Base-by-base conservation (phyloP, 2,113 vertebrate genomes). In the Balaeniceps rex region DNA sequence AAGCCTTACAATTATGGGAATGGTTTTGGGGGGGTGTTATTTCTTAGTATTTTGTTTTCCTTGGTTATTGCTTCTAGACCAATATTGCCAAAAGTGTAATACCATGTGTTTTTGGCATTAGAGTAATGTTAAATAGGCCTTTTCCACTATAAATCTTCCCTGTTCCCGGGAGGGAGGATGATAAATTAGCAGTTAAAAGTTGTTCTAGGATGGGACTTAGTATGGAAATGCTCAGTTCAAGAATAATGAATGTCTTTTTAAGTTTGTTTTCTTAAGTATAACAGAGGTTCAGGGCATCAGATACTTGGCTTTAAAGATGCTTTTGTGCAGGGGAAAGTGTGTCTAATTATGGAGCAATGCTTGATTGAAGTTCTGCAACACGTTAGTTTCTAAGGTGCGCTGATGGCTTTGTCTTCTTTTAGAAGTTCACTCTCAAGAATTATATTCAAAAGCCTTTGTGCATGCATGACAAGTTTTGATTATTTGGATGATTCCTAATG, bases 171-270 rank as follows among this genome's bases (percentile, higher is more conserved):
- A 96, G 77, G 66, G 87, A 85, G 64, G 29, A 94, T 97, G 96
- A 97, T 93, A 95, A 96, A 97, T 94, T 91, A 91, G 82, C 94
- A 95, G 96, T 86, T 91, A 95, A 91, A 96, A 93, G 65, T 95
- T 95, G 78, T 70, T 93, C 75, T 95, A 94, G 82, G 71, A 93
- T 95, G 78, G 85, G 79, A 75, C 55, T 94, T 88, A 52, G 82
- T 70, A 95, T 91, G 84, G 89, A 95, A 96, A 74, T 93, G 49
- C 75, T 85, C 61, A 51, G 77, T 89, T 94, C 52, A 93, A 60
- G 78, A 94, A 80, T 91, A 97, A 96, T 80, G n/a, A 60, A 95
- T 90, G 93, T 66, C 63, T 86, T 93, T 80, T 83, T 2, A 82
- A 86, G 84, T 96, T 96, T 97, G 90, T 96, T 95, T 96, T 94